phyloP scores from a whole-genome alignment of 2,797 vertebrate genomes.

The Poeciliopsis paucimaculata region DNA sequence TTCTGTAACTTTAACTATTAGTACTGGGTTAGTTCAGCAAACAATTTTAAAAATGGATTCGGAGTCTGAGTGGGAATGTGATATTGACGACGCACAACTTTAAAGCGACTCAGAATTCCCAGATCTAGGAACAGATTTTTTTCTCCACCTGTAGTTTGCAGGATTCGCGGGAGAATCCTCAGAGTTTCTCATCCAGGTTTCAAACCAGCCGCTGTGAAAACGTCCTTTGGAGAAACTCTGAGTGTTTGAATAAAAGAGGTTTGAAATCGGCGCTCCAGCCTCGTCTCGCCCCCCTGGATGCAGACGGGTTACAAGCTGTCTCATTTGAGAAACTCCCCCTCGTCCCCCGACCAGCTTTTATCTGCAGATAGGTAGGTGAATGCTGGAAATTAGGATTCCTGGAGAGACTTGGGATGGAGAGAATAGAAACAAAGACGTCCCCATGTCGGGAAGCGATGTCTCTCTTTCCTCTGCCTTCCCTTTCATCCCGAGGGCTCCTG shows the following conservation, averaged over 20 bases:
- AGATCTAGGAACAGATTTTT: too few species aligned
- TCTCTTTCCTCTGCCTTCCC: slow-evolving; percentile 79
- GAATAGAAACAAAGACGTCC: slow-evolving; percentile 84
- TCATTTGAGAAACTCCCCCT: slow-evolving; percentile 80
- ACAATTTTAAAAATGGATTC: too few species aligned
- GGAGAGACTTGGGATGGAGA: slow-evolving; percentile 81
- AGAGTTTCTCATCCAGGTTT: slow-evolving; percentile 67
- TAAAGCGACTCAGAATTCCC: too few species aligned
- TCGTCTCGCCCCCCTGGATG: slow-evolving; percentile 68
- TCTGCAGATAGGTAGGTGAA: slow-evolving; percentile 82
- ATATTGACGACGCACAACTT: too few species aligned
- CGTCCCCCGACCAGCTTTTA: slow-evolving; percentile 77
- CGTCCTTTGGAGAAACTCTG: slow-evolving; percentile 67
- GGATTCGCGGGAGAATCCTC: slow-evolving; percentile 37
- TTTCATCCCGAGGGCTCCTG: slow-evolving; percentile 80
- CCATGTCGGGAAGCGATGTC: slow-evolving; percentile 82
- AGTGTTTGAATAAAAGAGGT: slow-evolving; percentile 75
- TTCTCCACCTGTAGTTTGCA: slow-evolving; percentile 11
- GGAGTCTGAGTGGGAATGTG: too few species aligned
- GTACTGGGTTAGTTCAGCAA: too few species aligned
- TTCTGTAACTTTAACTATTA: too few species aligned
- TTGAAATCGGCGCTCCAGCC: slow-evolving; percentile 77
- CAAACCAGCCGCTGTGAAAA: slow-evolving; percentile 70
- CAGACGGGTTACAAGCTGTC: slow-evolving; percentile 82
- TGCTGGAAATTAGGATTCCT: slow-evolving; percentile 84